Evolutionary conservation across 2,888 invertebrate species (phyloP), one percentile per base, ranked within the genome.

Genomic region (Linyphia triangularis): DNA sequence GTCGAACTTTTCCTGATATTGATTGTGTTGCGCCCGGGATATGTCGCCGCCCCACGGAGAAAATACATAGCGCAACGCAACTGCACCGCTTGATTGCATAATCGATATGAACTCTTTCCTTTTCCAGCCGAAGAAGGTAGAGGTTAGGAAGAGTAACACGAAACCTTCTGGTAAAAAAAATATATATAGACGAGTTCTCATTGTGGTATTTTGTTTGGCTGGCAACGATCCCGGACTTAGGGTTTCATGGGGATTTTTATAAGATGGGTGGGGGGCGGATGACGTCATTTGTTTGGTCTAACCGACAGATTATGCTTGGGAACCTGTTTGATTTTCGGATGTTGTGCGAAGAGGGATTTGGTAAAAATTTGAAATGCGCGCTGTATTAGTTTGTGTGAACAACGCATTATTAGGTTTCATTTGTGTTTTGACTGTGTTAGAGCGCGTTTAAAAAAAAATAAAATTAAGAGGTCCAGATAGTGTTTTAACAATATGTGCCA

Each of bases 31-130:
- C 75, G 65, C 26, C 51, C 51, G 28, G 61, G 61, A 63, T 63
- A 22, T 51, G 43, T 78, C 43, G 63, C 78, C 43, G 61, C 78
- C 40, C 67, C 67, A 19, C 77, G 63, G 10, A 43, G 40, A 24
- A 57, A 59, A 59, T 59, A 82, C 82, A 81, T 81, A 82, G 82
- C 81, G 79, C 79, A 79, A 79, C 81, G 81, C 59, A 59, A 82
- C 84, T 75, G 84, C 75, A 75, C 73, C 73, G 84, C 84, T 84
- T 84, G 84, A 84, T 84, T 84, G 84, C 84, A 84, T 84, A 84
- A 84, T 84, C 84, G 75, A 84, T 84, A 67, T 65, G 26, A 16
- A 33, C 65, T 16, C 3, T 22, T 19, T 28, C 51, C 37, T 26
- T 83, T 43, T 72, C 24, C 24, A 5, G 59, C n/a, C 5, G 33